These are phyloP conservation scores for Cottus gobio DNA, from an alignment of 2,113 vertebrate genomes.

Conservation along the genomic window DNA sequence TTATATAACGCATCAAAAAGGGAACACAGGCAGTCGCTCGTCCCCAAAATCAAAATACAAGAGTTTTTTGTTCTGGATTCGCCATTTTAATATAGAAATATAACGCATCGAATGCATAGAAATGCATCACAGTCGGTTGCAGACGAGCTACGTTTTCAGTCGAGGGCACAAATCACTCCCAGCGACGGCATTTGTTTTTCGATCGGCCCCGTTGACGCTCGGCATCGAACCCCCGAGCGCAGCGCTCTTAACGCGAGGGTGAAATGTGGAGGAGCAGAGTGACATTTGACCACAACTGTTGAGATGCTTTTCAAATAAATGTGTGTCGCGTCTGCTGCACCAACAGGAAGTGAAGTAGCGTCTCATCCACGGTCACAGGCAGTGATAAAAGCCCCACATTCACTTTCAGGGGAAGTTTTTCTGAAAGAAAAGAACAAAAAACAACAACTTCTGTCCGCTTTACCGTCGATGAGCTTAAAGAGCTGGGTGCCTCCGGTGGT, in stretches of 20 bases:
- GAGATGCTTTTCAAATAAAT: background rate
- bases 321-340: background rate
- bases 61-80: background rate
- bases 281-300: background rate
- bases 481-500: conserved; percentile 89
- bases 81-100: conserved; percentile 8
- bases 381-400: background rate
- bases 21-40: background rate
- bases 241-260: conserved; percentile 9
- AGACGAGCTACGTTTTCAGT: conserved; percentile 1
- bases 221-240: background rate
- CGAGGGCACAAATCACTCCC: background rate
- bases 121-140: background rate
- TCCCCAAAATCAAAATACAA: background rate
- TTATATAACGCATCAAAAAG: conserved; percentile 3
- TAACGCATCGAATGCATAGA: background rate
- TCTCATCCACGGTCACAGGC: background rate
- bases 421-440: background rate
- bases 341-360: background rate
- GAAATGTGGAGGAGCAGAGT: background rate
- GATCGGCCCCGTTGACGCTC: background rate
- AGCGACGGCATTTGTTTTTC: background rate
- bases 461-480: conserved; percentile 91
- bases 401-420: background rate
- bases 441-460: conserved; percentile 29